Evolutionary conservation across 2,797 vertebrate genomes (phyloP), one percentile per base, ranked within the genome.

Genomic region (Nyctalus aviator): DNA sequence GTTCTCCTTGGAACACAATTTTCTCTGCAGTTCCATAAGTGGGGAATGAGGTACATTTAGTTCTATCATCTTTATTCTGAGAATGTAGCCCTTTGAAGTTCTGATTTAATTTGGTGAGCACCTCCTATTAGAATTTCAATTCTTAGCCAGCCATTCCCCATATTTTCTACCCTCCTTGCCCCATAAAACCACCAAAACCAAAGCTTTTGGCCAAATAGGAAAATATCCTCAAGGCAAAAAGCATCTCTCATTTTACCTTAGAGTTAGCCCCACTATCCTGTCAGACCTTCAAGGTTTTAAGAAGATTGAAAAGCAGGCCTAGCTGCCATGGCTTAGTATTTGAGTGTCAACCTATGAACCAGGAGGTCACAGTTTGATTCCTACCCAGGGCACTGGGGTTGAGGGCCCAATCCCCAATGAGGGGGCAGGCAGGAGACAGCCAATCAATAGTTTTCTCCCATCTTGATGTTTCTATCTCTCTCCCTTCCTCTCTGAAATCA

Each of bases 231-330:
- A 41, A 68, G 35, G 53, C 71, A 41, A 93, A 90, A 90, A 41
- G 46, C 10, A 69, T 23, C 23, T 90, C 12, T 30, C 18, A 53
- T 20, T 59, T 71, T 64, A 35, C 37, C 68, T 64, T 62, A 83
- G 30, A 62, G 50, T 73, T 30, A 72, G 27, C 4, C 41, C 62
- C 64, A 72, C 8, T 53, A 44, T 44, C 4, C 44, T 9, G 1
- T 15, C 11, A 84, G 59, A 2, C 46, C 46, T 59, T 50, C 3
- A 35, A 95, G 50, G 46, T 21, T 84, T 79, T 77, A 59, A 68
- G 23, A 76, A 96, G 17, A 72, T 12, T 73, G 69, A 50, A 92
- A 93, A 87, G 79, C 59, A 62, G 12, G 59, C 27, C 59, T 62
- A 27, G 59, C 59, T 30, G 13, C 59, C 27, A 27, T 62, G 59